Conservation (phyloP, 2,113 vertebrate species). For the Lynx canadensis region DNA sequence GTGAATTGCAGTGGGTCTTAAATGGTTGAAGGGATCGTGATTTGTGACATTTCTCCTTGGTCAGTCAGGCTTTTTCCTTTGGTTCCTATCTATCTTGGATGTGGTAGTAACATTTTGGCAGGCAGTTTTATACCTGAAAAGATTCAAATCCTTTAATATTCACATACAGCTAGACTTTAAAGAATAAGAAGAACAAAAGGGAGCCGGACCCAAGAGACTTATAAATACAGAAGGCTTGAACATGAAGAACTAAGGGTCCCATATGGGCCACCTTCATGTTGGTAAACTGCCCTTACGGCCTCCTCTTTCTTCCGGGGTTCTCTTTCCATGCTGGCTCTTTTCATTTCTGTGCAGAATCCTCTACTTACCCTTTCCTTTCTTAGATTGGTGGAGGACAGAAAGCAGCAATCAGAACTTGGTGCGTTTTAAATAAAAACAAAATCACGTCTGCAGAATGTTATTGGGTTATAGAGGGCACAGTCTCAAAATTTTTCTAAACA, state of each 20-base stretch:
- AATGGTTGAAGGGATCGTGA: not conserved
- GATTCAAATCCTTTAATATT: not conserved
- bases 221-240: not conserved
- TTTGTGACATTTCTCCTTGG: not conserved
- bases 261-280: not conserved
- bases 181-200: not conserved
- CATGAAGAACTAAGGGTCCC: not conserved
- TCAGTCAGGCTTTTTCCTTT: not conserved
- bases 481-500: not conserved
- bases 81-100: not conserved
- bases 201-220: not conserved
- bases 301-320: not conserved
- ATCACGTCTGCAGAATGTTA: not conserved
- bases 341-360: not conserved
- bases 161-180: not conserved
- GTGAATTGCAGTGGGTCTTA: not conserved
- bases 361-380: not conserved
- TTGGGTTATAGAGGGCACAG: not conserved
- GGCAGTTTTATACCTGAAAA: not conserved
- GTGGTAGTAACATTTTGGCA: not conserved
- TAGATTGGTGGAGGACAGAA: not conserved
- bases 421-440: not conserved
- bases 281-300: not conserved
- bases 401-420: not conserved
- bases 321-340: not conserved